Conservation (phyloP, 2,113 vertebrate species). For the Corapipo altera region DNA sequence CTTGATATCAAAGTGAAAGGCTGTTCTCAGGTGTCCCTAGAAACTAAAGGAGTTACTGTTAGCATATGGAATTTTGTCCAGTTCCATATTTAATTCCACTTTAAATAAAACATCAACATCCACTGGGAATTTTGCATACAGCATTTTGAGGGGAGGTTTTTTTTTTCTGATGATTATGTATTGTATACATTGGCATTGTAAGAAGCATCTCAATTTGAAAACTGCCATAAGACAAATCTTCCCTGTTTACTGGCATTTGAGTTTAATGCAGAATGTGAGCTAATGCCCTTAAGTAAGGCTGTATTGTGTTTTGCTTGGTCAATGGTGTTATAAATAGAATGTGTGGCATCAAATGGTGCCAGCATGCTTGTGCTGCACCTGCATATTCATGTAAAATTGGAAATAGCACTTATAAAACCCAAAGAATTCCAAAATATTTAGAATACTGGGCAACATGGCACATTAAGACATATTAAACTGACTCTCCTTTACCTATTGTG, state of each 20-base stretch:
- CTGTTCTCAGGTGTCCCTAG: neutral
- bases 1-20: neutral
- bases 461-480: neutral
- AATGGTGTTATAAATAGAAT: neutral
- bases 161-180: neutral
- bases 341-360: neutral
- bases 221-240: neutral
- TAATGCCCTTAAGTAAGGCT: neutral
- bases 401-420: neutral
- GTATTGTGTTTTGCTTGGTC: neutral
- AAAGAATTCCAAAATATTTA: neutral
- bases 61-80: neutral
- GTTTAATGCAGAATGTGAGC: neutral
- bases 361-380: fast-evolving
- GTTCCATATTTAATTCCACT: neutral
- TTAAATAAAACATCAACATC: neutral
- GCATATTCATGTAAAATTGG: neutral
- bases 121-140: neutral
- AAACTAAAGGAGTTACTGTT: neutral
- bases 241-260: neutral
- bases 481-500: neutral
- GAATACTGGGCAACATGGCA: neutral
- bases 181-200: neutral
- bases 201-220: neutral
- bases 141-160: neutral